A percentile compares a stretch with the other conserved stretches of the same genome.
phyloP scores from a whole-genome alignment of 2,797 vertebrate species.

The Danio kyathit region DNA sequence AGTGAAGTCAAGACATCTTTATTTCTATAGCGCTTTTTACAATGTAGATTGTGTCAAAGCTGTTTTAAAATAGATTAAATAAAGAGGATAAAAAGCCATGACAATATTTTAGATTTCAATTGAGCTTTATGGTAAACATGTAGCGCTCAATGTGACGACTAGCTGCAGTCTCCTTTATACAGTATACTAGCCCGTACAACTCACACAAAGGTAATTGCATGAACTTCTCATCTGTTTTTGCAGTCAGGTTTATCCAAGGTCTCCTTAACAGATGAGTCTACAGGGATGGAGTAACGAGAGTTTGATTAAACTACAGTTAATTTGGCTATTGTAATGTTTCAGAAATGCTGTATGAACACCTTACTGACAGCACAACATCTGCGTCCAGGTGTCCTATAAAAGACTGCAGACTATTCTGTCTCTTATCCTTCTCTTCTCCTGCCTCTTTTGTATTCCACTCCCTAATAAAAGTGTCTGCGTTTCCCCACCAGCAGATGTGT shows the following conservation, averaged over 20 bases:
- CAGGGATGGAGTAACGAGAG: slow-evolving; percentile 12
- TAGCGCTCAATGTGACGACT: neutral
- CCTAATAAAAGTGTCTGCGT: slow-evolving; percentile 62
- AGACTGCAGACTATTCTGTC: slow-evolving; percentile 65
- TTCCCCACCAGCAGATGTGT: slow-evolving; percentile 66
- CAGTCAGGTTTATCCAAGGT: neutral
- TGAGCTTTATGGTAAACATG: neutral
- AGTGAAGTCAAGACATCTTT: no score
- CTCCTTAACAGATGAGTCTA: slow-evolving; percentile 4
- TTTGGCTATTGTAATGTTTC: slow-evolving; percentile 29
- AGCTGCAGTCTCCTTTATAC: neutral
- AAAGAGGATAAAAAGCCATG: no score
- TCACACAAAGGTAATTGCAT: neutral
- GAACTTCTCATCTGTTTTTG: neutral
- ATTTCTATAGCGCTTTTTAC: no score
- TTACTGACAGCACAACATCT: slow-evolving; percentile 54
- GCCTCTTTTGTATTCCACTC: slow-evolving; percentile 41
- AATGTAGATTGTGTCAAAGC: no score
- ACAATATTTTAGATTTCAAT: no score
- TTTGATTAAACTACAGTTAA: slow-evolving; percentile 35
- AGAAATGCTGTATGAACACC: slow-evolving; percentile 9
- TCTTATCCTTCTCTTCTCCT: slow-evolving; percentile 15
- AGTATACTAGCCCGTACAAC: neutral
- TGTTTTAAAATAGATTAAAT: no score
- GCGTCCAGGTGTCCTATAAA: slow-evolving; percentile 66